Evolutionary conservation across 2,113 vertebrate species (phyloP).

Genomic region (Manacus vitellinus): DNA sequence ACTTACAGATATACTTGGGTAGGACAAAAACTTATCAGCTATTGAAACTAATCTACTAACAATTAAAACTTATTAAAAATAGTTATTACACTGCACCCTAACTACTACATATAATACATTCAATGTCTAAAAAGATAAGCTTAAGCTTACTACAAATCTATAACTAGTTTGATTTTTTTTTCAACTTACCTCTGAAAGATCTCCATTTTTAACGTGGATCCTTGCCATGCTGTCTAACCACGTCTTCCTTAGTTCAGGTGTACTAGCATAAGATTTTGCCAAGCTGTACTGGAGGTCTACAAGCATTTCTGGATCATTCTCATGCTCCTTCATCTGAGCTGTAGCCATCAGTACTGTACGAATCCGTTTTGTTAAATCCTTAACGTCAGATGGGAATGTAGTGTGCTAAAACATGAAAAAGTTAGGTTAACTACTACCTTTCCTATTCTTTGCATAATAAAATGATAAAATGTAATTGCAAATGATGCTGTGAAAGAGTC

Average conservation of each 20-base stretch:
- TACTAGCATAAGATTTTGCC: conserved; percentile 97
- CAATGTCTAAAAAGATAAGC: neutral
- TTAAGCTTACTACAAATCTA: neutral
- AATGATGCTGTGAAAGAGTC: neutral
- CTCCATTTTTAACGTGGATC: conserved; percentile 97
- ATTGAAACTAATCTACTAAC: neutral
- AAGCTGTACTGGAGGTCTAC: conserved; percentile 98
- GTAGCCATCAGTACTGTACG: conserved; percentile 97
- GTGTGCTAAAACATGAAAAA: conserved; percentile 81
- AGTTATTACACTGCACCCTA: neutral
- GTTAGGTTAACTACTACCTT: neutral
- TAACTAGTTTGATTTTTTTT: neutral
- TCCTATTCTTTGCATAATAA: neutral
- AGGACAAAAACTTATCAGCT: neutral
- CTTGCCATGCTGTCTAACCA: conserved; percentile 99
- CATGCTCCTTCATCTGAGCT: conserved; percentile 98
- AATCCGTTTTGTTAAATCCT: conserved; percentile 97
- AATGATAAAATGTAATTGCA: neutral
- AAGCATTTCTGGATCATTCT: conserved; percentile 97
- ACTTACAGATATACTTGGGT: neutral
- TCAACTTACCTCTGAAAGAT: conserved; percentile 88
- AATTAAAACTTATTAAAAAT: neutral
- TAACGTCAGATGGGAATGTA: conserved; percentile 94
- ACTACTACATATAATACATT: neutral
- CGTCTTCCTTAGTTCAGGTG: conserved; percentile 94